phyloP scores from a whole-genome alignment of 2,113 vertebrate genomes.

The Dipodomys stephensi region DNA sequence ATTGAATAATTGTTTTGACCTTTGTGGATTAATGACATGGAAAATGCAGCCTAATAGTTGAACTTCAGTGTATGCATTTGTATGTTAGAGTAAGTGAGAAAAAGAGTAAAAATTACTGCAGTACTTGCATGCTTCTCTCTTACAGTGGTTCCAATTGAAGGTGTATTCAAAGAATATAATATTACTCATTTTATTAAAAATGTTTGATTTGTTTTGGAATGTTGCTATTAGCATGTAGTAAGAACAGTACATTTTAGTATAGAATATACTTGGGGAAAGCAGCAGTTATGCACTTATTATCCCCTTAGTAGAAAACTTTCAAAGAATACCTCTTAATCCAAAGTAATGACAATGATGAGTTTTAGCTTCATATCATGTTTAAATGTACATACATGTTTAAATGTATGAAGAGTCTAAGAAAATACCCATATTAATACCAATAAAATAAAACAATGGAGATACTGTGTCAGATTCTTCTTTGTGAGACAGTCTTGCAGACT shows the following conservation, averaged over 20 bases:
- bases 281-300: not conserved
- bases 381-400: not conserved
- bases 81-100: not conserved
- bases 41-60: not conserved
- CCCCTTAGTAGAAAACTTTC: slow-evolving; percentile 6
- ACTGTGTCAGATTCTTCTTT: not conserved
- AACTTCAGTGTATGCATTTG: not conserved
- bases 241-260: not conserved
- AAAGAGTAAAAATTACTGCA: not conserved
- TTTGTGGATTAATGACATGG: not conserved
- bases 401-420: not conserved
- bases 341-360: slow-evolving; percentile 12
- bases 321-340: not conserved
- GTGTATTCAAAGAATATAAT: not conserved
- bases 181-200: not conserved
- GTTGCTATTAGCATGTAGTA: not conserved
- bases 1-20: slow-evolving; percentile 6
- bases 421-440: not conserved
- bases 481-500: not conserved
- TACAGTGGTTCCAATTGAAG: not conserved
- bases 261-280: not conserved
- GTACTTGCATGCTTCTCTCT: not conserved
- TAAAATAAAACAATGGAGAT: not conserved
- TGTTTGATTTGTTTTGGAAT: not conserved
- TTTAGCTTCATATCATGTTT: not conserved